phyloP scores from a whole-genome alignment of 2,888 invertebrate genomes.

The Heteropelma amictum region DNA sequence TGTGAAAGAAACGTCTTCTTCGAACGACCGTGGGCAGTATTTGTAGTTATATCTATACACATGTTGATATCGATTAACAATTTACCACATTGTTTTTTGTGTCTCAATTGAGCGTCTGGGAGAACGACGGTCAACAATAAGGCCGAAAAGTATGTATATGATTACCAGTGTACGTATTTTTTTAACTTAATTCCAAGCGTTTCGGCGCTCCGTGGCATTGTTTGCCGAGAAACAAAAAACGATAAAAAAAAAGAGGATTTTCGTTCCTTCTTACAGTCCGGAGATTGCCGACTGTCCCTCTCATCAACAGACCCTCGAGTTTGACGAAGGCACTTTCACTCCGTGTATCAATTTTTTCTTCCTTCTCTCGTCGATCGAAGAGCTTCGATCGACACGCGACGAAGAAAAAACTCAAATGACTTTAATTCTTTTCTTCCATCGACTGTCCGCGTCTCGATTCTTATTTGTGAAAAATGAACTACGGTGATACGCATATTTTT shows the following conservation, averaged over 20 bases:
- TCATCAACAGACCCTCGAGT: constrained; percentile 65
- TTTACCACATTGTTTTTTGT: constrained; percentile 55
- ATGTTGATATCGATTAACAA: constrained; percentile 62
- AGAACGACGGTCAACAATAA: constrained; percentile 63
- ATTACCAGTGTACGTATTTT: constrained; percentile 6
- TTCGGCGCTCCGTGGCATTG: neutral
- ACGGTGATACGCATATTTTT: too few relatives aligned
- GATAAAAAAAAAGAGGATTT: neutral
- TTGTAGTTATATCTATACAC: constrained; percentile 66
- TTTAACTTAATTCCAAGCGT: constrained; percentile 10
- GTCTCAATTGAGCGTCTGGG: constrained; percentile 53
- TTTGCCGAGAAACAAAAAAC: neutral
- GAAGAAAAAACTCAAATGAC: too few relatives aligned
- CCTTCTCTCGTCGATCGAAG: too few relatives aligned
- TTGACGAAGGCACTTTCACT: constrained; percentile 73
- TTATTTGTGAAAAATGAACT: too few relatives aligned
- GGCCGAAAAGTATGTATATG: constrained; percentile 51
- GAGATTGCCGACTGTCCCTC: constrained; percentile 58
- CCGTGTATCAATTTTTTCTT: too few relatives aligned
- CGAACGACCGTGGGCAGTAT: constrained; percentile 69
- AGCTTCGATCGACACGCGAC: too few relatives aligned
- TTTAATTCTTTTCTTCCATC: too few relatives aligned
- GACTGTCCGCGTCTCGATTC: too few relatives aligned
- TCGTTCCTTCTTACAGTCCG: constrained; percentile 26
- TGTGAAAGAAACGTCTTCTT: constrained; percentile 58